Percentiles rank a stretch among this genome's conserved stretches.
phyloP scores from a whole-genome alignment of 1,140 invertebrate genomes.

The Bombus ignitus region DNA sequence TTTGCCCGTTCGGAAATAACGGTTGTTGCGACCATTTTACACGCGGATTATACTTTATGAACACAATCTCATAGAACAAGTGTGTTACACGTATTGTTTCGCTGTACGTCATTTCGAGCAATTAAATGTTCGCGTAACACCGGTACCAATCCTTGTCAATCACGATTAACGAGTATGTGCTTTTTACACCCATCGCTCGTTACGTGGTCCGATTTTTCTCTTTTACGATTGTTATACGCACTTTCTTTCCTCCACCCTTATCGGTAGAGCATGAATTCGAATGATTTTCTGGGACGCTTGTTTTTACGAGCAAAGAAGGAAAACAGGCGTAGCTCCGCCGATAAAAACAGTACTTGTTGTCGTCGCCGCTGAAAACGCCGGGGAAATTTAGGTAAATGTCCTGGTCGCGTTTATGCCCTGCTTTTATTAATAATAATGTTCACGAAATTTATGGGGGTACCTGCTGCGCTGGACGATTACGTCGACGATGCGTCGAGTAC shows the following conservation, averaged over 20 bases:
- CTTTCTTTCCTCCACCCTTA: background rate
- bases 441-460: background rate
- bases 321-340: background rate
- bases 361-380: background rate
- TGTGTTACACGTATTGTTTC: background rate
- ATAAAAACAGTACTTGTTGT: conserved; percentile 1
- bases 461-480: background rate
- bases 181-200: conserved; percentile 32
- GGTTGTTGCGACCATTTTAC: background rate
- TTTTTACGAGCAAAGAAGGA: conserved; percentile 19
- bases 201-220: conserved; percentile 12
- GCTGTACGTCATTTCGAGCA: conserved; percentile 37
- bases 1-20: conserved; percentile 14
- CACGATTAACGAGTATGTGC: conserved; percentile 42
- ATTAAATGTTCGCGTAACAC: conserved; percentile 33
- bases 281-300: conserved; percentile 22
- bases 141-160: conserved; percentile 20
- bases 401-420: background rate
- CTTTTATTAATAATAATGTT: conserved; percentile 34
- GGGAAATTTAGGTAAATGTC: background rate
- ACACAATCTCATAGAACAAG: background rate
- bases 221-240: background rate
- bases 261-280: background rate
- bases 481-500: background rate
- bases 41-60: conserved; percentile 34